Conservation (phyloP, 2,113 vertebrate species). For the Ammodytes marinus region DNA sequence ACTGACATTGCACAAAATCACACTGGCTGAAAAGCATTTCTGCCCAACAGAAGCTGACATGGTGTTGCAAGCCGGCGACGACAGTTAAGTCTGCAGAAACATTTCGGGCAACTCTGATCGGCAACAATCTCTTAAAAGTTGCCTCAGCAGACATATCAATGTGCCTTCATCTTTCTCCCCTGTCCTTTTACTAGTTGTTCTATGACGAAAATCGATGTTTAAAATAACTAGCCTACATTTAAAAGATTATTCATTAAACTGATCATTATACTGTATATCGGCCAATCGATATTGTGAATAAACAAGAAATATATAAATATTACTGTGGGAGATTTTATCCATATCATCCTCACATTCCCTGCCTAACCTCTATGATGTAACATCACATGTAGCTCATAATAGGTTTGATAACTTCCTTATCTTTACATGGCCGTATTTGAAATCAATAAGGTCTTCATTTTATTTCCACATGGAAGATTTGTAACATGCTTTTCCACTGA, state of each 20-base stretch:
- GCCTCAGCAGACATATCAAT: not conserved
- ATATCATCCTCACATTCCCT: not conserved
- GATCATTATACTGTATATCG: not conserved
- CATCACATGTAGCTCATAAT: not conserved
- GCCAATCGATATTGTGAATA: not conserved
- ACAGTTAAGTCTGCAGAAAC: slow-evolving; percentile 4
- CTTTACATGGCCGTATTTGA: not conserved
- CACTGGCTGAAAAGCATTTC: slow-evolving; percentile 42
- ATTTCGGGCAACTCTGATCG: slow-evolving; percentile 32
- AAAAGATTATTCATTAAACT: too few species aligned
- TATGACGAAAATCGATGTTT: too few species aligned
- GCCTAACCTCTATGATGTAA: not conserved
- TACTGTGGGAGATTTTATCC: not conserved
- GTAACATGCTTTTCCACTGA: not conserved
- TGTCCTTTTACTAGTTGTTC: too few species aligned
- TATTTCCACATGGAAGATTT: not conserved
- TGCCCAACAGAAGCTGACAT: slow-evolving; percentile 55
- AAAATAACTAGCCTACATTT: too few species aligned
- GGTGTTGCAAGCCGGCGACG: slow-evolving; percentile 25
- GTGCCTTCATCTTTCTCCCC: not conserved
- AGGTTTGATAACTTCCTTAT: not conserved
- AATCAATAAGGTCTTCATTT: not conserved
- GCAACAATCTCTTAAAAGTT: slow-evolving; percentile 11
- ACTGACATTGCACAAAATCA: slow-evolving; percentile 55
- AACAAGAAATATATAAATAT: not conserved